Conservation (phyloP, 2,113 vertebrate species). For the Misgurnus mizolepis region DNA sequence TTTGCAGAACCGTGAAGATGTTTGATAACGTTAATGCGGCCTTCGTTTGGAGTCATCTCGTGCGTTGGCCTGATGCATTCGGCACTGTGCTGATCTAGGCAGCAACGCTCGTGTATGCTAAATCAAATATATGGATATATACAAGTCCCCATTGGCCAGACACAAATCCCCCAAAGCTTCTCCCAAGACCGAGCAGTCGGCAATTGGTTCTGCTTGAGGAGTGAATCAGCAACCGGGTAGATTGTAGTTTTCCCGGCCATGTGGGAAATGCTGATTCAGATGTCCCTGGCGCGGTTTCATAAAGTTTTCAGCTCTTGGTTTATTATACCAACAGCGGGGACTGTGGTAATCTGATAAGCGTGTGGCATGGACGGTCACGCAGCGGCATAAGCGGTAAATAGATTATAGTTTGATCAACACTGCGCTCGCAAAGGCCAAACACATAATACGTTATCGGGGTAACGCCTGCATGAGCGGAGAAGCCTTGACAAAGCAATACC, state of each 20-base stretch:
- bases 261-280: conserved; percentile 47
- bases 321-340: conserved; percentile 61
- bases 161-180: conserved; percentile 35
- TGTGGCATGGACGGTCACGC: conserved; percentile 68
- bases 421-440: conserved; percentile 68
- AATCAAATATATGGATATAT: conserved; percentile 51
- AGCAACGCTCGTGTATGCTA: conserved; percentile 51
- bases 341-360: conserved; percentile 68
- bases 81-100: conserved; percentile 45
- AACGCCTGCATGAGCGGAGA: conserved; percentile 68
- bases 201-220: conserved; percentile 40
- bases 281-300: conserved; percentile 60
- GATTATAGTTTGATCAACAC: conserved; percentile 72
- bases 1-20: conserved; percentile 42
- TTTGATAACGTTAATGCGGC: conserved; percentile 47
- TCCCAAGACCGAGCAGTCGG: conserved; percentile 26
- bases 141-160: conserved; percentile 38
- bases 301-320: conserved; percentile 58
- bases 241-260: conserved; percentile 28
- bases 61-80: conserved; percentile 13
- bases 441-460: conserved; percentile 70
- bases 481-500: conserved; percentile 66
- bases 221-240: conserved; percentile 20
- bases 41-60: conserved; percentile 37
- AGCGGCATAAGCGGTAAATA: conserved; percentile 71